Conservation (phyloP, 2,888 invertebrate species). For the Globia sparganii region DNA sequence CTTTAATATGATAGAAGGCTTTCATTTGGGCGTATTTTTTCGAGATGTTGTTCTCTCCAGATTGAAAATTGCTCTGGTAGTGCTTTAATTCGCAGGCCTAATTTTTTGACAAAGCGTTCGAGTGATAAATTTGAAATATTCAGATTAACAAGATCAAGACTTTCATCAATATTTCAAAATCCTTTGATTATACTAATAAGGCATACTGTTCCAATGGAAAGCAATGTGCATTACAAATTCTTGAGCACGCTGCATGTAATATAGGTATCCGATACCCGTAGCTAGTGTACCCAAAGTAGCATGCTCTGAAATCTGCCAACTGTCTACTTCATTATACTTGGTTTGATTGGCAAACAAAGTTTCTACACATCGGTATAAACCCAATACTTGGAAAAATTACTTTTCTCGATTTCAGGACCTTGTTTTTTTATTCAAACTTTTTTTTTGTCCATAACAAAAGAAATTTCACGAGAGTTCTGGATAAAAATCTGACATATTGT, state of each 20-base stretch:
- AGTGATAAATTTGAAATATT: neutral
- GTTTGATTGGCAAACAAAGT: slow-evolving; percentile 51
- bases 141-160: neutral
- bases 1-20: neutral
- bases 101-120: neutral
- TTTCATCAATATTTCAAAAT: neutral
- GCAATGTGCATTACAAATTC: slow-evolving; percentile 75
- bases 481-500: slow-evolving; percentile 53
- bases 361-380: slow-evolving; percentile 47
- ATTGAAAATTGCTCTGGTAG: neutral
- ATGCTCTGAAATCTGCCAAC: slow-evolving; percentile 61
- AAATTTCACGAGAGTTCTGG: slow-evolving; percentile 46
- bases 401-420: slow-evolving; percentile 61
- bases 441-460: slow-evolving; percentile 40
- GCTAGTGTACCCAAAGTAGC: slow-evolving; percentile 57
- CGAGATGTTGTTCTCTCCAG: neutral
- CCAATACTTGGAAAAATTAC: slow-evolving; percentile 46
- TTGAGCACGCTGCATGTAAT: slow-evolving; percentile 83
- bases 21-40: neutral
- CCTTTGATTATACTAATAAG: neutral
- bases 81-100: neutral
- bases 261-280: slow-evolving; percentile 43
- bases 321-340: slow-evolving; percentile 59
- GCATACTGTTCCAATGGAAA: slow-evolving; percentile 72
- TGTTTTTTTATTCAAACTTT: slow-evolving; percentile 35